These are phyloP conservation scores for Drosophila meridiana DNA, from an alignment of 2,888 invertebrate genomes.

Conservation along the genomic window DNA sequence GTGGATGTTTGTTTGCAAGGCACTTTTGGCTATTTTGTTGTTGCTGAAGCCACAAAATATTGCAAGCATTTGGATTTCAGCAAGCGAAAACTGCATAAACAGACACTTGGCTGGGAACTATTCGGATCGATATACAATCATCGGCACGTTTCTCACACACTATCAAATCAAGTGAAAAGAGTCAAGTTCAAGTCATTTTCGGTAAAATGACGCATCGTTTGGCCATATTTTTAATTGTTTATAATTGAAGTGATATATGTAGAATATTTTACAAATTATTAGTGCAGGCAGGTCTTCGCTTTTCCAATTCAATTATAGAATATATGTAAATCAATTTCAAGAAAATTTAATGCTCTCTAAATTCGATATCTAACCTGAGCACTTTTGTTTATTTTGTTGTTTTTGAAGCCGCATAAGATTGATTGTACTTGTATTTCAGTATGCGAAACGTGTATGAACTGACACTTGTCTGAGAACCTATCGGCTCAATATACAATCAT, in stretches of 20 bases:
- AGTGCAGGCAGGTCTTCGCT: no score
- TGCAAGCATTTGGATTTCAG: slow-evolving; percentile 47
- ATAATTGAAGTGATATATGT: not conserved
- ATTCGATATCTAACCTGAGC: slow-evolving; percentile 1
- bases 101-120: slow-evolving; percentile 11
- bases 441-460: slow-evolving; percentile 36
- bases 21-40: slow-evolving; percentile 61
- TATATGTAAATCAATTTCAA: no score
- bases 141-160: slow-evolving; percentile 5
- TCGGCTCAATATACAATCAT: slow-evolving; percentile 31
- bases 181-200: slow-evolving; percentile 8
- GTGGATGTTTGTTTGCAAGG: slow-evolving; percentile 9
- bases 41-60: slow-evolving; percentile 37
- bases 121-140: slow-evolving; percentile 31
- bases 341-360: no score
- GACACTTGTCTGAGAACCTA: slow-evolving; percentile 8
- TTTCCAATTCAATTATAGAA: no score
- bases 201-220: not conserved
- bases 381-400: slow-evolving; percentile 60
- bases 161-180: not conserved
- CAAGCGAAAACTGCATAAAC: slow-evolving; percentile 37
- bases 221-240: not conserved
- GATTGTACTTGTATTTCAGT: slow-evolving; percentile 49
- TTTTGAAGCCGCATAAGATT: slow-evolving; percentile 35
- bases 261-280: not conserved